A percentile compares a stretch with the other conserved stretches of the same genome.
Conservation (phyloP, 2,797 vertebrate species). For the Arnoldichthys spilopterus region DNA sequence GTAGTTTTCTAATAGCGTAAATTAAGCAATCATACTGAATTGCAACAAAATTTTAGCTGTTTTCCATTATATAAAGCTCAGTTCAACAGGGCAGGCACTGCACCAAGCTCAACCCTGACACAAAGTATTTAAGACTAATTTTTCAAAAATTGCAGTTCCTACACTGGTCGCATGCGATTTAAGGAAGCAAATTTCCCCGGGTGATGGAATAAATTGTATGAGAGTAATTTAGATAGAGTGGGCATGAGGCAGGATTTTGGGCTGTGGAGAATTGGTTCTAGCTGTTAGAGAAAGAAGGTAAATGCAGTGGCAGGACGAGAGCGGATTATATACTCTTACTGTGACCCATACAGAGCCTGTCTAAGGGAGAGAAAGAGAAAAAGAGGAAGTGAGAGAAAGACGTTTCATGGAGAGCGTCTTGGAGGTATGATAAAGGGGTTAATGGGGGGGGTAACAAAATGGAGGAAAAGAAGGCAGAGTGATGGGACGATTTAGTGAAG, state of each 20-base stretch:
- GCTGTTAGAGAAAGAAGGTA: constrained; percentile 59
- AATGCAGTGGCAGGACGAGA: constrained; percentile 40
- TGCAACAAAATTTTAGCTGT: constrained; percentile 35
- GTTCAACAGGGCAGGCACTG: constrained; percentile 31
- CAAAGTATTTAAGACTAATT: constrained; percentile 50
- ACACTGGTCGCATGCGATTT: constrained; percentile 56
- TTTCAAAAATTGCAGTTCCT: constrained; percentile 43
- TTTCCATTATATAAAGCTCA: constrained; percentile 40
- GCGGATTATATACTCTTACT: constrained; percentile 49
- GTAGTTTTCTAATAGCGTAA: constrained; percentile 37
- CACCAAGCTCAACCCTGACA: constrained; percentile 28
- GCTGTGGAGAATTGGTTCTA: constrained; percentile 53
- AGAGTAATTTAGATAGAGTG: constrained; percentile 58
- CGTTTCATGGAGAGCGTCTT: constrained; percentile 21
- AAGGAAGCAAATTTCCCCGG: constrained; percentile 53
- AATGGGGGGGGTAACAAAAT: constrained; percentile 39
- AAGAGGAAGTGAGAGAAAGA: constrained; percentile 5
- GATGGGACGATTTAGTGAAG: constrained; percentile 51
- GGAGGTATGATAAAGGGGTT: constrained; percentile 25
- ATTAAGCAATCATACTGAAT: constrained; percentile 51
- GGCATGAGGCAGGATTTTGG: constrained; percentile 29
- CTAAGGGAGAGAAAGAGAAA: constrained; percentile 20
- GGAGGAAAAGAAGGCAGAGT: constrained; percentile 47
- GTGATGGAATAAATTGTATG: constrained; percentile 54
- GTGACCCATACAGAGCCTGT: constrained; percentile 30